Conservation (phyloP, 2,888 invertebrate species). For the Drosophila prostipennis region DNA sequence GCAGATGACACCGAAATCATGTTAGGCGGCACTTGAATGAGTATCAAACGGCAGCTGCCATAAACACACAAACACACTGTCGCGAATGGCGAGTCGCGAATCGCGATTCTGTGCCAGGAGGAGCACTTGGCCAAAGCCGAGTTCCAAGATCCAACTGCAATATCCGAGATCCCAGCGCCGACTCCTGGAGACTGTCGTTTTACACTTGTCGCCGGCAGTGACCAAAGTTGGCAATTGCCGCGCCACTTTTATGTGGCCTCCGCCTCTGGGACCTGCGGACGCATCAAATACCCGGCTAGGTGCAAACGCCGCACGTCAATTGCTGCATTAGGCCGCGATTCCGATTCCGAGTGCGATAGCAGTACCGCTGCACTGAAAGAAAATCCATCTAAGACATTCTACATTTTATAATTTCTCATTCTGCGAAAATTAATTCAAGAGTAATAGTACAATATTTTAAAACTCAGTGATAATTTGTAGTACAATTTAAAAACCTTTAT, state of each 20-base stretch:
- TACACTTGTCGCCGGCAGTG: conserved; percentile 83
- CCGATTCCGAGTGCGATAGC: conserved; percentile 27
- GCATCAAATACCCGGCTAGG: conserved; percentile 71
- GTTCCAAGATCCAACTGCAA: conserved; percentile 5
- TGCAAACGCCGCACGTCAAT: conserved; percentile 79
- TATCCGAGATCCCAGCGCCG: conserved; percentile 35
- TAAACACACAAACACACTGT: conserved; percentile 74
- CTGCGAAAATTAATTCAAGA: background rate
- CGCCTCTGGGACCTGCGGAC: conserved; percentile 70
- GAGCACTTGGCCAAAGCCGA: conserved; percentile 22
- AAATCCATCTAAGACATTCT: background rate
- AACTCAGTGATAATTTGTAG: too few species aligned
- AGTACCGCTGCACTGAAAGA: background rate
- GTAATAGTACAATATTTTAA: too few species aligned
- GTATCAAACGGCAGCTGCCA: conserved; percentile 81
- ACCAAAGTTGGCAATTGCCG: conserved; percentile 81
- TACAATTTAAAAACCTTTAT: too few species aligned
- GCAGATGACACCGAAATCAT: conserved; percentile 83
- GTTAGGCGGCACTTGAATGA: conserved; percentile 83
- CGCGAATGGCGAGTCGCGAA: conserved; percentile 53
- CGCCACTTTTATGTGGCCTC: conserved; percentile 78
- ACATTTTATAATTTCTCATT: background rate
- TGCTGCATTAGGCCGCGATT: conserved; percentile 67
- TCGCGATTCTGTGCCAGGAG: conserved; percentile 31
- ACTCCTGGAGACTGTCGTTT: conserved; percentile 72